Percentiles rank a stretch among this genome's conserved stretches.
Evolutionary conservation across 1,140 invertebrate species (phyloP).

Genomic region (Stegodyphus dumicola): DNA sequence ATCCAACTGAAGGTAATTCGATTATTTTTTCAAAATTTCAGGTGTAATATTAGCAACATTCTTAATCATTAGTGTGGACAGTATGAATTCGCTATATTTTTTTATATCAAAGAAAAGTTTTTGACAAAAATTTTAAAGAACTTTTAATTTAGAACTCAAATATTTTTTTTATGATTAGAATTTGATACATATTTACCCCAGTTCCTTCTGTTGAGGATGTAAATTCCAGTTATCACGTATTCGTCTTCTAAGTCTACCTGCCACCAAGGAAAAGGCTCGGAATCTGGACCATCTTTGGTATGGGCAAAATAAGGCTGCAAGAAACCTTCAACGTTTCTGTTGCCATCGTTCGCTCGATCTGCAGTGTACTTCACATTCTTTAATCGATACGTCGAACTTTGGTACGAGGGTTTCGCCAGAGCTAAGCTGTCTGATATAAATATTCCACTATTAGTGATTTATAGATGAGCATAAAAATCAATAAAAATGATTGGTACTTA

Average conservation of each 20-base stretch:
- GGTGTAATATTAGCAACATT: no score
- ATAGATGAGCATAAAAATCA: not conserved
- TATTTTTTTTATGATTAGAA: no score
- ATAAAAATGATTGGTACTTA: no score
- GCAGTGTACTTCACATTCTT: constrained; percentile 62
- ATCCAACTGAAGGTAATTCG: no score
- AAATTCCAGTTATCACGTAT: constrained; percentile 60
- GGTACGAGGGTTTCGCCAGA: constrained; percentile 60
- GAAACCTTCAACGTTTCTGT: constrained; percentile 61
- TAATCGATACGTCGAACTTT: constrained; percentile 63
- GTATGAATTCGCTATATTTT: no score
- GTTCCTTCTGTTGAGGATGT: constrained; percentile 62
- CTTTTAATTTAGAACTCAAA: no score
- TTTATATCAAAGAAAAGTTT: no score
- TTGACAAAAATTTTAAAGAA: no score
- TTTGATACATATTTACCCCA: constrained; percentile 43
- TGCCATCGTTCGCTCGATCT: constrained; percentile 62
- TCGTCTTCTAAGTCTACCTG: constrained; percentile 62
- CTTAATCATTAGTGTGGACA: no score
- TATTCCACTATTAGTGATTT: not conserved
- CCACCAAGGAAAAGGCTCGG: constrained; percentile 63
- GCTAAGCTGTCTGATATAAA: constrained; percentile 52
- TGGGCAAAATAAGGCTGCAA: constrained; percentile 63
- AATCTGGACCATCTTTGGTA: constrained; percentile 60
- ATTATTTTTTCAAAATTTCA: no score